Percentiles rank a stretch among this genome's conserved stretches.
Conservation (phyloP, 2,797 vertebrate genomes). For the Rhabdophis nuchalis region DNA sequence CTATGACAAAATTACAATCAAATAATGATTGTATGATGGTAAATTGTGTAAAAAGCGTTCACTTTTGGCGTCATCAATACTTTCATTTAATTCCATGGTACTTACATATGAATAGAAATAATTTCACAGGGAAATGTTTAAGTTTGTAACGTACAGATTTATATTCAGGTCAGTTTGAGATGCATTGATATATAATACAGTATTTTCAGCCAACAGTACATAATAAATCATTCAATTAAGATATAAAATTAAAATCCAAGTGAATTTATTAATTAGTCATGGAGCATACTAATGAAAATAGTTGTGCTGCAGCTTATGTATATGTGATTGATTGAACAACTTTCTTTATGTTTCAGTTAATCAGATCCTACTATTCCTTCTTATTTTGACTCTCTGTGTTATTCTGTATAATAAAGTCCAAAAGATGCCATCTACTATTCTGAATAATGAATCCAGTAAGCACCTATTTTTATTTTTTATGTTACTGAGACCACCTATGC, state of each 20-base stretch:
- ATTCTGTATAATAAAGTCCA: slow-evolving; percentile 84
- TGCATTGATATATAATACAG: not conserved
- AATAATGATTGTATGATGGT: not conserved
- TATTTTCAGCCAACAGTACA: not conserved
- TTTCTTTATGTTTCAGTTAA: slow-evolving; percentile 80
- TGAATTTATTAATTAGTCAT: not conserved
- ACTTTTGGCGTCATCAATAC: not conserved
- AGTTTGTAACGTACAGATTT: not conserved
- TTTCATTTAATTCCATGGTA: not conserved
- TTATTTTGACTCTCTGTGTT: slow-evolving; percentile 80
- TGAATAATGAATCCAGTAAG: slow-evolving; percentile 70
- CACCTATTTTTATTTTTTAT: not conserved
- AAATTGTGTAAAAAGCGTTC: not conserved
- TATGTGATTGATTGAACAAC: not conserved
- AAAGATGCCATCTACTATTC: slow-evolving; percentile 56
- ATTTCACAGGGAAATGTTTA: not conserved
- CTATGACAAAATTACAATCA: not conserved
- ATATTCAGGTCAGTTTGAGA: not conserved
- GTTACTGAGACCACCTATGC: not conserved
- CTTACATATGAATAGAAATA: not conserved
- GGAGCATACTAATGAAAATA: not conserved
- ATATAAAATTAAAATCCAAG: not conserved
- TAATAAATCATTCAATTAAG: not conserved
- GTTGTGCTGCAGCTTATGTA: not conserved
- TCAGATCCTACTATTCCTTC: slow-evolving; percentile 80